Base-by-base conservation (phyloP, 2,113 vertebrate genomes). In the Labeo rohita region DNA sequence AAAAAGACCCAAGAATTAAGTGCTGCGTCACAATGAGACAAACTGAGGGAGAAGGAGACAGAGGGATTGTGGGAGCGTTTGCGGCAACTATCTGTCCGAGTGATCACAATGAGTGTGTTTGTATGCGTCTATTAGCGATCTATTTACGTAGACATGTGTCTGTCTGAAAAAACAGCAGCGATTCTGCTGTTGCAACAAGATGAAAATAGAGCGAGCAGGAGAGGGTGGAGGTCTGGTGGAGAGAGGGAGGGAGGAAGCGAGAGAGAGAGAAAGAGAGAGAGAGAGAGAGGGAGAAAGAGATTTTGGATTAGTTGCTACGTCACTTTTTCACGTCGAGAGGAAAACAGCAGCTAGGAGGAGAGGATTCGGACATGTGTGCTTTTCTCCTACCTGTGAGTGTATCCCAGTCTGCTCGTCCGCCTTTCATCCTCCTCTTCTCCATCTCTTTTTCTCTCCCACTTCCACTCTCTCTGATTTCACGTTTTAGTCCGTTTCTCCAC, bases 1-100 rank as follows among this genome's bases (percentile, higher is more conserved):
- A 45, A 86, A 95, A 95, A 95, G 97, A 93, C 96, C 94, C 95
- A 96, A 98, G 97, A 99, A 99, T 98, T 98, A 98, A 97, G 95
- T 98, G 97, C 98, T 99, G 98, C 98, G 98, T 99, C 98, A 99
- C 97, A 98, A 95, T 95, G 95, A 88, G 70, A 75, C 49, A 43
- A 61, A 81, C 77, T 79, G 77, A 54, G 23, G 34, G 94, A 95
- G 91, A 92, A 94, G 92, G 91, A 91, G 90, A 91, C 91, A 93
- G 93, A 92, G 92, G 89, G 92, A 91, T 86, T 79, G 91, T 88
- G 91, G 86, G 91, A 90, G 85, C 83, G 39, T 87, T 77, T 76
- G 59, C 52, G 65, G 47, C 45, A 49, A 59, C 75, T 79, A 82
- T 83, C 93, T 94, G 91, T 91, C 93, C 93, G 94, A 94, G 91